Evolutionary conservation across 2,797 vertebrate genomes (phyloP).

Genomic region (Scolopax rusticola): DNA sequence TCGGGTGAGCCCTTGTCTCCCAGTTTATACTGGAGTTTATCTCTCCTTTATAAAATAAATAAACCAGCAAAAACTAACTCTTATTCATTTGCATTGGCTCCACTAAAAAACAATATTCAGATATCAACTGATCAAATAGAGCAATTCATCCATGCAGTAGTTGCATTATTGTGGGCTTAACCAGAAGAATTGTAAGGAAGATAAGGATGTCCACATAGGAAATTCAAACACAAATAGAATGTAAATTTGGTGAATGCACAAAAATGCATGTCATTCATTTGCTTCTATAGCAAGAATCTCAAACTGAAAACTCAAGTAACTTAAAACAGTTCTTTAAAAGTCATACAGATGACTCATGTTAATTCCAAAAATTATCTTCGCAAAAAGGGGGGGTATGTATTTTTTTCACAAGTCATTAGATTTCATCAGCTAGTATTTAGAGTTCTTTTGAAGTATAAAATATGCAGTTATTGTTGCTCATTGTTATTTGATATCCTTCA

Average conservation of each 20-base stretch:
- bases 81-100: background rate
- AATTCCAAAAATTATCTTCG: slow-evolving; percentile 47
- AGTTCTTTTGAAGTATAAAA: background rate
- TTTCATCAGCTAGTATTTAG: slow-evolving; percentile 9
- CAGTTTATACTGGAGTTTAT: background rate
- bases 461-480: background rate
- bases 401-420: slow-evolving; percentile 44
- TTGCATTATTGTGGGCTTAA: background rate
- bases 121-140: slow-evolving; percentile 2
- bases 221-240: background rate
- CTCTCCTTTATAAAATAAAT: slow-evolving; percentile 6
- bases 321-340: slow-evolving; percentile 42
- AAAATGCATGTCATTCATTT: slow-evolving; percentile 27
- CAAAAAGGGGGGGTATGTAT: background rate
- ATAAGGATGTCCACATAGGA: background rate
- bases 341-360: slow-evolving; percentile 29
- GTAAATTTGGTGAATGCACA: slow-evolving; percentile 11
- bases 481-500: background rate
- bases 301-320: slow-evolving; percentile 39
- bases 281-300: slow-evolving; percentile 5
- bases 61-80: background rate
- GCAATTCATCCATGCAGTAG: slow-evolving; percentile 1
- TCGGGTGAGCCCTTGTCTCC: background rate
- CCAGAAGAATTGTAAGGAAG: background rate
- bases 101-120: slow-evolving; percentile 1